A percentile compares a stretch with the other conserved stretches of the same genome.
These are phyloP conservation scores for Piscicola geometra DNA, from an alignment of 2,888 invertebrate species.

Conservation along the genomic window DNA sequence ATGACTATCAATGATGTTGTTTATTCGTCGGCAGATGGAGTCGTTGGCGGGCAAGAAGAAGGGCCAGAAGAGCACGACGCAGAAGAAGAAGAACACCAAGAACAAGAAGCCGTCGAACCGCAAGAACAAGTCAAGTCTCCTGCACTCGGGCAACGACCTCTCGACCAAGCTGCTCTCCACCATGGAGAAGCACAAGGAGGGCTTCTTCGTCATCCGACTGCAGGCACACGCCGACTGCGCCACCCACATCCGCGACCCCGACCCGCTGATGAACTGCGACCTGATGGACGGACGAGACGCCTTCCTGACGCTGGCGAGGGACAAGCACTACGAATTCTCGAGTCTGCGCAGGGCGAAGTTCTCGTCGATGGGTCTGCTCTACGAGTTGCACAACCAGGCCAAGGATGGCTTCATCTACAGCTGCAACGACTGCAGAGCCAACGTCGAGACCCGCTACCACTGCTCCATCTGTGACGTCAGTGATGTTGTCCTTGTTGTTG, in stretches of 20 bases:
- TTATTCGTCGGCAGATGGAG: conserved; percentile 27
- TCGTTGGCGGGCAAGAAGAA: conserved; percentile 64
- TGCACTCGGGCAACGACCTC: conserved; percentile 76
- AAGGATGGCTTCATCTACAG: conserved; percentile 97
- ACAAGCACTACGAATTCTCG: conserved; percentile 97
- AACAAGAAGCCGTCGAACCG: conserved; percentile 67
- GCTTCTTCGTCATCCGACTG: conserved; percentile 97
- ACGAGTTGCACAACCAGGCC: conserved; percentile 96
- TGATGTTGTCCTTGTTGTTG: no score
- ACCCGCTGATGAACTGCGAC: conserved; percentile 89
- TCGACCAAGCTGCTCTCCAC: conserved; percentile 95
- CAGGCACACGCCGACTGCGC: conserved; percentile 80
- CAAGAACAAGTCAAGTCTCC: conserved; percentile 90
- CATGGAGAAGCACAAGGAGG: conserved; percentile 99
- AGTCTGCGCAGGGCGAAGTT: conserved; percentile 88
- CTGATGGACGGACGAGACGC: conserved; percentile 99
- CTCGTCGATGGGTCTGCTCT: conserved; percentile 93
- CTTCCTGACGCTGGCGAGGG: conserved; percentile 91
- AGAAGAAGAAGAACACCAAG: conserved; percentile 87
- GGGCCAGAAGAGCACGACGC: conserved; percentile 87
- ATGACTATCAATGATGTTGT: no score
- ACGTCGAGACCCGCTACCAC: conserved; percentile 93
- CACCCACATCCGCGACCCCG: conserved; percentile 86
- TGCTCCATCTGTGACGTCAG: no score
- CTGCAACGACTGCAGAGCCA: conserved; percentile 91